These are phyloP conservation scores for Aphrophora alni DNA, from an alignment of 2,888 invertebrate genomes.

Conservation along the genomic window DNA sequence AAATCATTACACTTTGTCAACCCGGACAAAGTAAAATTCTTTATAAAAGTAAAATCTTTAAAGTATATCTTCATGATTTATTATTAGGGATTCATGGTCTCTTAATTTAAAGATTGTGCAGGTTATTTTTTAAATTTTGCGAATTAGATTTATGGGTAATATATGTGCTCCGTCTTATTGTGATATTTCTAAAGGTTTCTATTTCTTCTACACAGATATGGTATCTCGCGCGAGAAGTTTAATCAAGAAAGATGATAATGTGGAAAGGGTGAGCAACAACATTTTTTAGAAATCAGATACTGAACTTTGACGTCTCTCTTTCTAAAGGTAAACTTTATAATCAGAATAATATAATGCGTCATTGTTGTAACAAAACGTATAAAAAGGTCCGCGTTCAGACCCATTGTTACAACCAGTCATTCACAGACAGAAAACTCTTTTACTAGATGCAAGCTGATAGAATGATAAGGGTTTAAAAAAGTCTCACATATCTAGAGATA, in stretches of 20 bases:
- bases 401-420: neutral
- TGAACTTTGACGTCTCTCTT: neutral
- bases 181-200: too few species aligned
- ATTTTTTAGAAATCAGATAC: neutral
- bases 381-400: neutral
- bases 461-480: neutral
- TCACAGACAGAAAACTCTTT: neutral
- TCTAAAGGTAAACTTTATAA: neutral
- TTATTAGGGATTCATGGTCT: too few species aligned
- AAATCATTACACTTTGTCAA: too few species aligned
- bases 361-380: neutral
- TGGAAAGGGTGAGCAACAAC: neutral
- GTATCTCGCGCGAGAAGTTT: too few species aligned
- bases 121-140: too few species aligned
- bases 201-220: too few species aligned
- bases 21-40: too few species aligned
- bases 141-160: too few species aligned
- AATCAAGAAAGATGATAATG: neutral
- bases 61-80: too few species aligned
- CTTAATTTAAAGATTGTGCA: too few species aligned
- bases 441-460: neutral
- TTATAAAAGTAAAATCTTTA: too few species aligned
- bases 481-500: neutral
- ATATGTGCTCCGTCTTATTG: too few species aligned
- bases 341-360: neutral